These are phyloP conservation scores for Metopolophium dirhodum DNA, from an alignment of 1,140 invertebrate species.

Conservation along the genomic window DNA sequence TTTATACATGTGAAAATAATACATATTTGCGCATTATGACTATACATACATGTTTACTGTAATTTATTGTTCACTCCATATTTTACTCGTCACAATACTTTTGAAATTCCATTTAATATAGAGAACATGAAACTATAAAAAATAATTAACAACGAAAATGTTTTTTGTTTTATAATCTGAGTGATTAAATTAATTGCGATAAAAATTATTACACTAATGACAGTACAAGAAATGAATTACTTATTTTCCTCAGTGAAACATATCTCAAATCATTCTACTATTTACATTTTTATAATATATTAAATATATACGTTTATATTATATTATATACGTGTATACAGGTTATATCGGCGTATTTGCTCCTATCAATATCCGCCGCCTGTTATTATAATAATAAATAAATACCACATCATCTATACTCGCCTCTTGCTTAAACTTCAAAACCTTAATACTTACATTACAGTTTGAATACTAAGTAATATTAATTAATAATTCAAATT, in stretches of 20 bases:
- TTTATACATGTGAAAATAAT: not conserved
- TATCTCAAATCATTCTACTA: no score
- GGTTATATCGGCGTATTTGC: not conserved
- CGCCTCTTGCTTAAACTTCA: not conserved
- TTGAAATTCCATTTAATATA: not conserved
- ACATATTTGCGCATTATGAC: not conserved
- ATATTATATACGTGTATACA: not conserved
- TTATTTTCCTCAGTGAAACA: not conserved
- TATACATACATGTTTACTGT: not conserved
- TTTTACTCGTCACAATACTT: not conserved
- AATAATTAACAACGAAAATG: not conserved
- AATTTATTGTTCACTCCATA: not conserved
- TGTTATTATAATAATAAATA: no score
- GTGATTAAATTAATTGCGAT: not conserved
- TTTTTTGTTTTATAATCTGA: not conserved
- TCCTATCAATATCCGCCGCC: no score
- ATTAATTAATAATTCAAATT: not conserved
- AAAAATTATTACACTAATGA: not conserved
- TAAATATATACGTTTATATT: not conserved
- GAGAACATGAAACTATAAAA: no score
- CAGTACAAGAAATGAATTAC: not conserved
- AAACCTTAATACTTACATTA: not conserved
- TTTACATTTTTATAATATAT: no score
- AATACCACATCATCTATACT: no score
- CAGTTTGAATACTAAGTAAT: not conserved